Evolutionary conservation across 1,140 invertebrate species (phyloP).

Genomic region (Aphis craccivora): DNA sequence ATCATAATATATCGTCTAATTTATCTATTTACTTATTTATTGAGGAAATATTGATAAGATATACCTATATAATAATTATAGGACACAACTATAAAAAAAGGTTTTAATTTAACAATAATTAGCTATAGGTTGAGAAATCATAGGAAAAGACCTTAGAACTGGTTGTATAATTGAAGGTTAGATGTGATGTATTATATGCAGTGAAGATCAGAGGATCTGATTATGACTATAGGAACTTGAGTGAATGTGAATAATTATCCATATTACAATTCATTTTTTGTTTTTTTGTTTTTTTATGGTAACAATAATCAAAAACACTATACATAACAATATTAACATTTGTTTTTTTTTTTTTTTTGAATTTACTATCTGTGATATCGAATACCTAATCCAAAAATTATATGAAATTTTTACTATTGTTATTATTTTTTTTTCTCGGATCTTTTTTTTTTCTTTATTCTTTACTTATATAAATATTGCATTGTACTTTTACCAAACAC

Average conservation of each 20-base stretch:
- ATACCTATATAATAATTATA: not conserved
- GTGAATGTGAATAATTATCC: not conserved
- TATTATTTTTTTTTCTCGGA: no score
- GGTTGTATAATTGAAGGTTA: not conserved
- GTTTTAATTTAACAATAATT: not conserved
- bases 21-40: not conserved
- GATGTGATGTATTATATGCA: not conserved
- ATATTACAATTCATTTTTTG: not conserved
- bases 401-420: no score
- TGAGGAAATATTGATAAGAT: not conserved
- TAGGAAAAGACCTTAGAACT: not conserved
- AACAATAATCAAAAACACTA: not conserved
- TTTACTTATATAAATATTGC: no score
- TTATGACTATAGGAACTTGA: not conserved
- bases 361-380: not conserved
- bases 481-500: not conserved
- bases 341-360: not conserved
- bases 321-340: not conserved
- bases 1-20: not conserved
- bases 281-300: not conserved
- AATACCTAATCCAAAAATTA: not conserved
- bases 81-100: not conserved
- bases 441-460: no score
- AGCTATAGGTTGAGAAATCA: not conserved
- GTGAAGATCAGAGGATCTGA: not conserved